Conservation (phyloP, 2,113 vertebrate species). For the Aptenodytes forsteri region DNA sequence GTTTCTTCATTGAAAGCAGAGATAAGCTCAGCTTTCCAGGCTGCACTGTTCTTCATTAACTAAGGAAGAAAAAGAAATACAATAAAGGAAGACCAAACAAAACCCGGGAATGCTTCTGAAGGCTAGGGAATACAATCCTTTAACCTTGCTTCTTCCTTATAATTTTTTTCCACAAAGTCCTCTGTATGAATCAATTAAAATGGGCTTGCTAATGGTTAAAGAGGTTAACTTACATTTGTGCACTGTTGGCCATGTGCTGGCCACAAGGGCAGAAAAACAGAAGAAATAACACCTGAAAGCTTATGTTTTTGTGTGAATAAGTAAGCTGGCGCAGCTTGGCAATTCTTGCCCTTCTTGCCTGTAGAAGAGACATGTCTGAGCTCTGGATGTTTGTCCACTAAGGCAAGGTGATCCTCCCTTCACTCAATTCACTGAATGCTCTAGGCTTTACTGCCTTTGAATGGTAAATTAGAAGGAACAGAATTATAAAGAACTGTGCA, state of each 20-base stretch:
- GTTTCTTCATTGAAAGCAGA: slow-evolving; percentile 16
- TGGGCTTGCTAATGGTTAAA: background rate
- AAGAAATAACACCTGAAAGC: background rate
- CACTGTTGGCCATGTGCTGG: background rate
- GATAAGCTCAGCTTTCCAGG: slow-evolving; percentile 53
- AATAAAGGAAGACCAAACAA: background rate
- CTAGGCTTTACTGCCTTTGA: background rate
- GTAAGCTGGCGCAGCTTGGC: background rate
- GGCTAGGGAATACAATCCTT: background rate
- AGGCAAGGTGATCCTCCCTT: background rate
- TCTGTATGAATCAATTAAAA: background rate
- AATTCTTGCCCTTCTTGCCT: background rate
- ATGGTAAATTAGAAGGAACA: background rate
- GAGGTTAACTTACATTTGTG: background rate
- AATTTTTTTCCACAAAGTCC: background rate
- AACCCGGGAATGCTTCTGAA: background rate
- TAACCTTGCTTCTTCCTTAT: background rate
- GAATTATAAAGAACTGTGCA: background rate
- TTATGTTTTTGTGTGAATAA: background rate
- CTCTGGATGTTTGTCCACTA: background rate
- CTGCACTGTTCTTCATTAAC: background rate
- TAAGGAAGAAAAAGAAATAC: background rate
- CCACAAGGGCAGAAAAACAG: background rate
- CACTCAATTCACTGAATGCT: background rate
- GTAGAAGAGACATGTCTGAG: background rate